These are phyloP conservation scores for Phorcus lineatus DNA, from an alignment of 2,888 invertebrate genomes.

Conservation along the genomic window DNA sequence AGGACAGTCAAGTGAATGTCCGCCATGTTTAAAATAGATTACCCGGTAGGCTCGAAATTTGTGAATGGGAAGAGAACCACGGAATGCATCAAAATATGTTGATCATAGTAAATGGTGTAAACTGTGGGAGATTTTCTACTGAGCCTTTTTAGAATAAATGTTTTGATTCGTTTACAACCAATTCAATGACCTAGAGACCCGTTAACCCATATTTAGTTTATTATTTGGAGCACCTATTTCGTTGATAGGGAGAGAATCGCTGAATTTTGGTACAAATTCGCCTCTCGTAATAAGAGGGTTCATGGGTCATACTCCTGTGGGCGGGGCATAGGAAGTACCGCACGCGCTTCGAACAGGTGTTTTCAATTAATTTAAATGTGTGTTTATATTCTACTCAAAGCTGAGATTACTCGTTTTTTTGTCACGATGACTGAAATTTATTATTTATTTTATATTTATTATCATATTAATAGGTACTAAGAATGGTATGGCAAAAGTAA, in stretches of 20 bases:
- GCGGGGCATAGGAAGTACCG: slow-evolving; percentile 12
- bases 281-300: not conserved
- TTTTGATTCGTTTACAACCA: too few species aligned
- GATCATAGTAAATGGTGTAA: not conserved
- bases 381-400: not conserved
- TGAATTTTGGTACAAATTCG: not conserved
- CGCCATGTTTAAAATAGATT: slow-evolving; percentile 25
- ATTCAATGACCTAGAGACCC: too few species aligned
- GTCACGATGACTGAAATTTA: too few species aligned
- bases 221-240: too few species aligned
- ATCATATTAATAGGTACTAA: too few species aligned
- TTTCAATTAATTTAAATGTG: not conserved
- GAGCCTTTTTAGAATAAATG: too few species aligned
- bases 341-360: not conserved
- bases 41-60: not conserved
- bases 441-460: too few species aligned
- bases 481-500: too few species aligned
- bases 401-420: too few species aligned
- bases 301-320: not conserved
- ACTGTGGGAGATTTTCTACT: too few species aligned
- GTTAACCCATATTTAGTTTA: too few species aligned
- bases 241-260: too few species aligned
- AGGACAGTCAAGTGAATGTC: slow-evolving; percentile 13
- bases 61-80: not conserved
- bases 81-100: slow-evolving; percentile 7